Base-by-base conservation (phyloP, 2,113 vertebrate genomes). In the Varanus salvator region DNA sequence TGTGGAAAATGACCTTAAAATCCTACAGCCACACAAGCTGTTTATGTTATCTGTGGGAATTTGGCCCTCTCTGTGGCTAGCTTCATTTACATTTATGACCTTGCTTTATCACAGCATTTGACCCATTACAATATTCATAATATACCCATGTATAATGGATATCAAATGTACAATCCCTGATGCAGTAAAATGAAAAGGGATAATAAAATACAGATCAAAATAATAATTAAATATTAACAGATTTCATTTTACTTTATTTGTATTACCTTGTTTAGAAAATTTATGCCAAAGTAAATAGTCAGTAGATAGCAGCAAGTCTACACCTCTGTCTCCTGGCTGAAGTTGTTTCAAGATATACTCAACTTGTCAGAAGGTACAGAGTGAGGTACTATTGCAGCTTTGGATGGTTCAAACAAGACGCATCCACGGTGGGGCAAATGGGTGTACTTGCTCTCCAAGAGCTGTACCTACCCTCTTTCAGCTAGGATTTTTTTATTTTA, bases 1-100 rank as follows among this genome's bases (percentile, higher is more conserved):
- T 48, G 91, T 95, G 86, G 91, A 89, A 95, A 66, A 66, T 74
- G 57, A 64, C 91, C 80, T 95, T 88, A n/a, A 92, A 90, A 92
- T 72, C 77, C 54, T 82, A 54, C 72, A 76, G 48, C 50, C 29
- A 74, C 88, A 90, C 89, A 69, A 80, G 80, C 91, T 93, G 93
- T 68, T 25, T 44, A 84, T 83, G 90, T 78, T 91, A 75, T 60
- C 27, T 94, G 48, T 75, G 91, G 78, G 68, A 93, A 90, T 94
- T 85, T 80, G 88, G 90, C 74, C 54, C 88, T 92, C 92, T 93
- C 83, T 80, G 91, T 91, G 90, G 84, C 3, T 75, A 87, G 3
- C 89, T 80, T 94, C 76, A 93, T 92, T 60, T 77, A 38, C 89
- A 89, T 80, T 91, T 91, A 82, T 3, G 76, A 85, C 88, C 81